These are phyloP conservation scores for Syngnathus floridae DNA, from an alignment of 2,113 vertebrate species.

Conservation along the genomic window DNA sequence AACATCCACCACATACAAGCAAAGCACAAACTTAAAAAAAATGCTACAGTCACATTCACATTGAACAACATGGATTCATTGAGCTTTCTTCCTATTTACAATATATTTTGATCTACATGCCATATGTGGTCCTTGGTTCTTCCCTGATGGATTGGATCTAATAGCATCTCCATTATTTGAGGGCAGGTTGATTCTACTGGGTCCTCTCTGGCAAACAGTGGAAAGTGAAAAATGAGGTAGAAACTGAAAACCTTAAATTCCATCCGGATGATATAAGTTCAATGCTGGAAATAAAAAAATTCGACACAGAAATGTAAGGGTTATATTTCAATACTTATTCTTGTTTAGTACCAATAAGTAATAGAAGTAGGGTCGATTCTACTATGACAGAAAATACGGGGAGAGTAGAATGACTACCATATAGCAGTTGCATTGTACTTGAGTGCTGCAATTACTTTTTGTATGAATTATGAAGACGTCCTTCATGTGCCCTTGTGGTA, in stretches of 20 bases:
- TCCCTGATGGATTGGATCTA: constrained; percentile 15
- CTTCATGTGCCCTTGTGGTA: neutral
- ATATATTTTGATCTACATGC: constrained; percentile 16
- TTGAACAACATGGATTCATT: constrained; percentile 54
- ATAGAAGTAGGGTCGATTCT: neutral
- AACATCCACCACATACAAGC: constrained; percentile 62
- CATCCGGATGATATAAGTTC: neutral
- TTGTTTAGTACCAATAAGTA: neutral
- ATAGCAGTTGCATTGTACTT: neutral
- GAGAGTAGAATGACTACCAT: neutral
- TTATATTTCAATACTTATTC: neutral
- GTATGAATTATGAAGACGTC: neutral
- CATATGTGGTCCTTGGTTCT: constrained; percentile 16
- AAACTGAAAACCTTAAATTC: constrained; percentile 59
- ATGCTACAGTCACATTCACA: constrained; percentile 57
- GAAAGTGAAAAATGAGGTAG: constrained; percentile 23
- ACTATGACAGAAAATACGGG: neutral
- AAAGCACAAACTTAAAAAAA: constrained; percentile 43
- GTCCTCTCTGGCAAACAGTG: constrained; percentile 8
- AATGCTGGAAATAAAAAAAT: neutral
- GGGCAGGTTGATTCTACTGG: constrained; percentile 26
- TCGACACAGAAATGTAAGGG: neutral
- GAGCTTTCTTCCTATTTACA: constrained; percentile 44
- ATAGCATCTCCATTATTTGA: constrained; percentile 30
- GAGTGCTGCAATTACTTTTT: neutral